Evolutionary conservation across 2,113 vertebrate species (phyloP), one percentile per base, ranked within the genome.

Genomic region (Austrofundulus limnaeus): DNA sequence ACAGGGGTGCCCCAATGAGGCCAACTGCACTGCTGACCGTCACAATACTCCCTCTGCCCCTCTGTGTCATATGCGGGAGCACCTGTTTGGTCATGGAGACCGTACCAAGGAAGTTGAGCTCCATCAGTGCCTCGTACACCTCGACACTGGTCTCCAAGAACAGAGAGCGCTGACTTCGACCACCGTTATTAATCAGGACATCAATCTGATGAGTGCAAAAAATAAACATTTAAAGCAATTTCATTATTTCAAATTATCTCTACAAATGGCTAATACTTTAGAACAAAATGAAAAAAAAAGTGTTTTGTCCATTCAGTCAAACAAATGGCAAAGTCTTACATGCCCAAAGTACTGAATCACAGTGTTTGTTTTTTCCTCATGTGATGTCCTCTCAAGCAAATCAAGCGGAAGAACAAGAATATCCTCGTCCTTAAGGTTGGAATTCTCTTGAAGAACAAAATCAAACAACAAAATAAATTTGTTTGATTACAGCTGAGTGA

Each of bases 51-150:
- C 96, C 96, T 14, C 50, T 91, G 21, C 90, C 94, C 65, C 81
- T 93, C 66, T 91, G 82, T 0, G 92, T 90, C 95, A 99, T 98
- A 86, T 96, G 93, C 53, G 93, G 92, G 74, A 99, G 90, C 64
- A 98, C 95, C 38, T 93, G 78, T 78, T 95, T 96, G 0, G 96
- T 98, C 71, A 98, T 60, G 0, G 97, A 99, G 65, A 98, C 85
- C 0, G 96, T 97, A 15, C 96, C 97, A 19, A 98, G 77, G 86
- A 92, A 94, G 89, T 98, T 99, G 38, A 98, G 89, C 1, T 96
- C 94, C 9, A 98, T 96, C 60, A 98, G 88, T 50, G 91, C 92
- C 58, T 72, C 87, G 70, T 87, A 97, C 61, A 99, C 94, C 21
- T 95, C 93, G 43, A 97, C 2, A 50, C 67, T 90, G 15, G 96